phyloP scores from a whole-genome alignment of 2,797 vertebrate genomes.

The Galago senegalensis region DNA sequence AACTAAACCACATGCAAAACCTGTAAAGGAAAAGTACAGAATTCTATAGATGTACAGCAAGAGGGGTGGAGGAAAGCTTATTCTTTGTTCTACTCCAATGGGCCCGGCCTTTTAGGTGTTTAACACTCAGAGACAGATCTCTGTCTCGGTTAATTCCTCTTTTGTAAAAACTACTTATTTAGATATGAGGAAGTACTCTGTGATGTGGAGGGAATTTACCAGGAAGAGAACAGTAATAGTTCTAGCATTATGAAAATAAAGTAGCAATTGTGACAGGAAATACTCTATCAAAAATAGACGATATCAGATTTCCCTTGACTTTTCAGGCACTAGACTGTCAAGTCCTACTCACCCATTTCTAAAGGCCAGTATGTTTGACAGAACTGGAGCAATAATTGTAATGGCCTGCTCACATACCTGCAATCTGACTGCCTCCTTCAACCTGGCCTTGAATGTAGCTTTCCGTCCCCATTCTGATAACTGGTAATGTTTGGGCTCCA shows the following conservation, averaged over 20 bases:
- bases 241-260: slow-evolving; percentile 2
- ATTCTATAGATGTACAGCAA: background rate
- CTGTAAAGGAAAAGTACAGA: slow-evolving; percentile 26
- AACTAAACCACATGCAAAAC: background rate
- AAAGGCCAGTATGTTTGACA: background rate
- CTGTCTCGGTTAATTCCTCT: background rate
- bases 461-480: background rate
- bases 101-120: background rate
- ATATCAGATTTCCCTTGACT: background rate
- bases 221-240: background rate
- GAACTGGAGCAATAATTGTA: background rate
- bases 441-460: background rate
- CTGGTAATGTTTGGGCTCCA: background rate
- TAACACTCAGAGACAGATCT: slow-evolving; percentile 30
- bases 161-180: slow-evolving; percentile 35
- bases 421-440: background rate
- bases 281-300: background rate
- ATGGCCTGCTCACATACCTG: background rate
- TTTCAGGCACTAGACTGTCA: background rate
- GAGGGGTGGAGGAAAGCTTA: background rate
- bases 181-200: background rate
- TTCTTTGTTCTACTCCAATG: background rate
- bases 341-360: background rate
- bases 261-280: background rate
- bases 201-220: slow-evolving; percentile 16